Evolutionary conservation across 2,888 invertebrate species (phyloP).

Genomic region (Morpho achilles): DNA sequence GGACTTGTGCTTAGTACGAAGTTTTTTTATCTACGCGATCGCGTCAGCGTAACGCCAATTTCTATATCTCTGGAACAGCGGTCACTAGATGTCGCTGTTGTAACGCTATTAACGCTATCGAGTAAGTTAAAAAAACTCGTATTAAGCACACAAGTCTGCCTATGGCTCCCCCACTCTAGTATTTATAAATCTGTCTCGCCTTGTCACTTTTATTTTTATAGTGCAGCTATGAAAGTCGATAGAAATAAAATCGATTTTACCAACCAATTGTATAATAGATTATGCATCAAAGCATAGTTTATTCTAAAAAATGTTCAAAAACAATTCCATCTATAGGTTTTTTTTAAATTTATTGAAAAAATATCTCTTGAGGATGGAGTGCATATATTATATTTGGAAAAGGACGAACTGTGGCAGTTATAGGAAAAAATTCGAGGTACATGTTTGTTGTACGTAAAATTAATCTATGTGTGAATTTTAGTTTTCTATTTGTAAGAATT

Average conservation of each 20-base stretch:
- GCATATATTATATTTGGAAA: conserved; percentile 11
- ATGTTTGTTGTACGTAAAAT: conserved; percentile 11
- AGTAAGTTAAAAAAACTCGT: too few species aligned
- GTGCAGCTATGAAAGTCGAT: too few species aligned
- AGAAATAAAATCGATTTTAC: background rate
- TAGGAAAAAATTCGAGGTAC: conserved; percentile 15
- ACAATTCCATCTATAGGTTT: conserved; percentile 1
- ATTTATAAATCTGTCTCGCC: too few species aligned
- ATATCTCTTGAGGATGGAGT: conserved; percentile 11
- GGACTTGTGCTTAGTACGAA: too few species aligned
- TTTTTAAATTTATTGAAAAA: conserved; percentile 10
- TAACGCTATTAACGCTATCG: too few species aligned
- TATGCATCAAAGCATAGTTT: background rate
- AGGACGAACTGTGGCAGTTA: conserved; percentile 29
- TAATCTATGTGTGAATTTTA: background rate
- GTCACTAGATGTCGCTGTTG: too few species aligned
- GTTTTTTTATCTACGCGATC: too few species aligned
- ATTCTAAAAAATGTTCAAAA: conserved; percentile 4
- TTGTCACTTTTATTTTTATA: too few species aligned
- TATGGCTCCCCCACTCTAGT: too few species aligned
- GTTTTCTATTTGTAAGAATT: conserved; percentile 6
- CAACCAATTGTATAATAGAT: background rate
- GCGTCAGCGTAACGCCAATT: too few species aligned
- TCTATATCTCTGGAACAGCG: too few species aligned
- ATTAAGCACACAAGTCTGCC: too few species aligned